phyloP scores from a whole-genome alignment of 2,113 vertebrate genomes.

The Dicaeum eximium region DNA sequence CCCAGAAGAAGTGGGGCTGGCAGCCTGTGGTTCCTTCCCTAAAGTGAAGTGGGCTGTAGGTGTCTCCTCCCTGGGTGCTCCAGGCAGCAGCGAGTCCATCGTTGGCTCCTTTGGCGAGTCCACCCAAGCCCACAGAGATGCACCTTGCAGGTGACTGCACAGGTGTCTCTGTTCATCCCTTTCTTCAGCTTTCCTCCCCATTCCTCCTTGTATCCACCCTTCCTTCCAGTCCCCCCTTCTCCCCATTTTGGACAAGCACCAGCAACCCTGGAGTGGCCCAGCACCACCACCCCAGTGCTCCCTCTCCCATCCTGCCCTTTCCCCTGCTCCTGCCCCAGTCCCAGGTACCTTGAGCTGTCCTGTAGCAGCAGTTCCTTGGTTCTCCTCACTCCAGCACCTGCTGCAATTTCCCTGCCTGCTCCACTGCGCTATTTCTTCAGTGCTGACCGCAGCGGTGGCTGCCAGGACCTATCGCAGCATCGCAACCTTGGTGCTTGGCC shows the following conservation, averaged over 20 bases:
- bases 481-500: background rate
- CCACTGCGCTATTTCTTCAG: slow-evolving; percentile 22
- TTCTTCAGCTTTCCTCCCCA: background rate
- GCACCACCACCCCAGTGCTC: background rate
- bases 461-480: slow-evolving; percentile 12
- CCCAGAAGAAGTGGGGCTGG: background rate
- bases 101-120: rapidly evolving
- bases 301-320: background rate
- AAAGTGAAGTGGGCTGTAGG: background rate
- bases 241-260: rapidly evolving
- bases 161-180: background rate
- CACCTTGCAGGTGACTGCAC: background rate
- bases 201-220: background rate
- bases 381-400: background rate
- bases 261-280: rapidly evolving
- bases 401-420: background rate
- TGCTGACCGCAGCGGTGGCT: background rate
- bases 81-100: background rate
- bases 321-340: background rate
- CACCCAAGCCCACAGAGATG: background rate
- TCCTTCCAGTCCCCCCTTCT: background rate
- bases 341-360: slow-evolving; percentile 4
- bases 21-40: background rate
- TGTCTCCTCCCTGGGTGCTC: background rate
- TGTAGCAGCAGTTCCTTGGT: background rate